Evolutionary conservation across 2,113 vertebrate genomes (phyloP).

Genomic region (Clarias batrachus): DNA sequence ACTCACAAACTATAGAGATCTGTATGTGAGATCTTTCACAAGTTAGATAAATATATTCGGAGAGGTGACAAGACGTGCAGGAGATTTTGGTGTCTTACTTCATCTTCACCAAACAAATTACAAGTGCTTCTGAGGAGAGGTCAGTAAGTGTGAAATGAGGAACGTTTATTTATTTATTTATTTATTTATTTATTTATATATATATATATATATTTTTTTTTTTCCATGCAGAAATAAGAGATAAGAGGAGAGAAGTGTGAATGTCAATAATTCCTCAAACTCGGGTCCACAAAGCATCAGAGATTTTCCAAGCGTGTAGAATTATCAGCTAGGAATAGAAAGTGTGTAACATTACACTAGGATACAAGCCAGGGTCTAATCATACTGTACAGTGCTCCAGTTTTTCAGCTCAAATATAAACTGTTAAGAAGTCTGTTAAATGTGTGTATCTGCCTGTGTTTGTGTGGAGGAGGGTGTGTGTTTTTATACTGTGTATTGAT

Average conservation of each 20-base stretch:
- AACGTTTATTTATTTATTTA: not conserved
- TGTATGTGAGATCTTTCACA: conserved; percentile 30
- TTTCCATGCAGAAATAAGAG: not conserved
- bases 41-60: conserved; percentile 29
- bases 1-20: conserved; percentile 12
- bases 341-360: not conserved
- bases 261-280: conserved; percentile 13
- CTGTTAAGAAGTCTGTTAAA: not conserved
- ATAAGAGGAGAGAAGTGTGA: conserved; percentile 37
- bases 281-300: conserved; percentile 6
- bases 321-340: conserved; percentile 10
- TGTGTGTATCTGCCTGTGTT: conserved; percentile 41
- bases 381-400: not conserved
- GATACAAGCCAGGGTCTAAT: not conserved
- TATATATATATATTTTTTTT: not conserved
- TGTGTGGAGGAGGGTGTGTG: not conserved
- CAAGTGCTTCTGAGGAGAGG: conserved; percentile 29
- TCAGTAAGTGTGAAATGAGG: conserved; percentile 41
- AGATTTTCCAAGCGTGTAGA: conserved; percentile 13
- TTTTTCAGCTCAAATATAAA: not conserved
- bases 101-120: conserved; percentile 33
- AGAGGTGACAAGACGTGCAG: not conserved
- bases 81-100: conserved; percentile 26
- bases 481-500: not conserved
- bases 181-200: no score